phyloP scores from a whole-genome alignment of 1,140 invertebrate genomes.

The Oryctes rhinoceros region DNA sequence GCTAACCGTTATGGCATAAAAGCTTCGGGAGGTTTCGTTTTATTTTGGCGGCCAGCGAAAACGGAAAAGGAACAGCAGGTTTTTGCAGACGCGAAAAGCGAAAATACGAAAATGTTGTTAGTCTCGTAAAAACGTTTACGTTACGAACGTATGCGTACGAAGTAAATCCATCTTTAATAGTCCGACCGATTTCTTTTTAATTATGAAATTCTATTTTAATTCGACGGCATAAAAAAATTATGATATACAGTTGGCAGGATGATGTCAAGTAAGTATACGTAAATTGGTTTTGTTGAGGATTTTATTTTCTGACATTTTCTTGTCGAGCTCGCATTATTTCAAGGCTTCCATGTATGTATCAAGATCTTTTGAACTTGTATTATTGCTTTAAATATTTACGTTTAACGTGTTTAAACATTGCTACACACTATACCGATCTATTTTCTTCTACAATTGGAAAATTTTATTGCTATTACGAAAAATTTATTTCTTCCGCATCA shows the following conservation, averaged over 20 bases:
- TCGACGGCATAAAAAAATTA: not conserved
- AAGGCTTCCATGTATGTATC: not conserved
- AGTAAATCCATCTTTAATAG: not conserved
- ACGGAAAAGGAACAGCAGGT: slow-evolving; percentile 3
- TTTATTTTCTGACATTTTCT: slow-evolving; percentile 16
- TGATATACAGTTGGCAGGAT: not conserved
- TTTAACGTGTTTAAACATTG: slow-evolving; percentile 21
- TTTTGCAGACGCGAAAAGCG: not conserved
- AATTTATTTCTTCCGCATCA: slow-evolving; percentile 34
- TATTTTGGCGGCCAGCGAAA: slow-evolving; percentile 3
- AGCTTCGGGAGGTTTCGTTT: not conserved
- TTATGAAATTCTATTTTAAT: slow-evolving; percentile 12
- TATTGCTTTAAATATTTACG: slow-evolving; percentile 35
- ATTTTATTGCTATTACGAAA: slow-evolving; percentile 32
- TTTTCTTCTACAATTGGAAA: slow-evolving; percentile 31
- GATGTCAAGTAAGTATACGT: slow-evolving; percentile 13
- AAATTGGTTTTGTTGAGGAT: slow-evolving; percentile 27
- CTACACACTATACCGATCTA: slow-evolving; percentile 8
- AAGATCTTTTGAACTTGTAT: slow-evolving; percentile 16
- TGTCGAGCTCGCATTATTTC: slow-evolving; percentile 6
- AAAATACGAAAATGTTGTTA: not conserved
- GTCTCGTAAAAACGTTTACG: no score
- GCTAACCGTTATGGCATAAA: slow-evolving; percentile 30
- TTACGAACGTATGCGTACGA: not conserved
- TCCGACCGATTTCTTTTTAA: not conserved